Evolutionary conservation across 2,797 vertebrate genomes (phyloP), one percentile per base, ranked within the genome.

Genomic region (Dipus sagitta): DNA sequence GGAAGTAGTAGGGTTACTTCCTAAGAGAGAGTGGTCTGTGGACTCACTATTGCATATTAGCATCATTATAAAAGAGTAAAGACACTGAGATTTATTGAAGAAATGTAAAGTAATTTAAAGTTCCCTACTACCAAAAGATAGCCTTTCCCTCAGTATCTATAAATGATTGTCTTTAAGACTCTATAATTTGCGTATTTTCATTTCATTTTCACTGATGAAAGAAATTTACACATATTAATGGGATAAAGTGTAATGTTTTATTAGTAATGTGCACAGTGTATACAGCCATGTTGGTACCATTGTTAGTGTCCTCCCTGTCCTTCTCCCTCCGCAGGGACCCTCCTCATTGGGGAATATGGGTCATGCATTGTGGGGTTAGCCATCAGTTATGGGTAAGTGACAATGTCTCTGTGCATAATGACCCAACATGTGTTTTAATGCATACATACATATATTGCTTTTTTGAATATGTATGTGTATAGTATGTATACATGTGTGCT

Each of bases 81-180:
- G 88, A 24, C 23, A 81, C 26, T 26, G 11, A 32, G 34, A 26
- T 24, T 91, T 38, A 17, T 88, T 30, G 64, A 86, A 85, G 32
- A 54, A 91, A 75, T 17, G 3, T n/a, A 70, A 91, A 77, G 68
- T 85, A 93, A 34, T 88, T 88, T 68, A 5, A 64, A 54, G 47
- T 87, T 42, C 4, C 32, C n/a, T 74, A 62, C 47, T 87, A 81
- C 54, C 54, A 80, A 60, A 52, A 74, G 15, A 70, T 6, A 74
- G 15, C 30, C 18, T 12, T 47, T 87, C 47, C 18, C 3, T 12
- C 15, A 60, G 28, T 75, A 75, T 82, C 9, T 5, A 60, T 81
- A 28, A 42, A 32, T 1, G 8, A 60, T 68, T 60, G 38, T 21
- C 28, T 32, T 15, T 47, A 76, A 60, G 17, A 81, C 1, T 6